Conservation (phyloP, 2,888 invertebrate genomes). For the Leucozona laternaria region DNA sequence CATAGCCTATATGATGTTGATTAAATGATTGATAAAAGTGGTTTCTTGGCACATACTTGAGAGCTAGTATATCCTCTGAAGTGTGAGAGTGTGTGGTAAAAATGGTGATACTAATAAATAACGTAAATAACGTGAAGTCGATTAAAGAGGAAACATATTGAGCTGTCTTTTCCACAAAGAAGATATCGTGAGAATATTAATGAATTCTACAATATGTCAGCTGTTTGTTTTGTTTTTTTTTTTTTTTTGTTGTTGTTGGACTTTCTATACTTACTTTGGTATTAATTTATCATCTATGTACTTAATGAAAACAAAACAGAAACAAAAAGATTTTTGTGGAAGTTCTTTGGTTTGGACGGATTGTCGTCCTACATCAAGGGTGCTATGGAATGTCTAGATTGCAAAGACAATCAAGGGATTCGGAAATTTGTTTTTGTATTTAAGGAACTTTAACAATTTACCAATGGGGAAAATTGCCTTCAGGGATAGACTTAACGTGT, state of each 20-base stretch:
- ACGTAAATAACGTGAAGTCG: constrained; percentile 32
- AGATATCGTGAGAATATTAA: not conserved
- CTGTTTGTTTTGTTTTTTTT: constrained; percentile 1
- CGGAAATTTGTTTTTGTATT: not conserved
- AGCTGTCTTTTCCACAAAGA: not conserved
- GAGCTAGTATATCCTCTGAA: not conserved
- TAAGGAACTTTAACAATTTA: not conserved
- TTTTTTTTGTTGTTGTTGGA: not conserved
- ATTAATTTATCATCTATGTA: not conserved
- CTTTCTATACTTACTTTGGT: not conserved
- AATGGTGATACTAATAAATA: constrained; percentile 34
- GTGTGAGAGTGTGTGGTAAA: not conserved
- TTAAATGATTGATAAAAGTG: constrained; percentile 40
- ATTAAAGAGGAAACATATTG: constrained; percentile 25
- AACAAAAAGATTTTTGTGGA: not conserved
- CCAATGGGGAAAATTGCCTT: no score
- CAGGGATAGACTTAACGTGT: no score
- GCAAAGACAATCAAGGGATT: not conserved
- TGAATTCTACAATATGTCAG: constrained; percentile 6
- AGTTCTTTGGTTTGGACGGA: not conserved
- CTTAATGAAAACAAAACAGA: constrained; percentile 4
- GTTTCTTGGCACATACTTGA: constrained; percentile 26
- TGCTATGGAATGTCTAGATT: not conserved
- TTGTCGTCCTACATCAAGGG: not conserved
- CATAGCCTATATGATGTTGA: constrained; percentile 1